Evolutionary conservation across 2,797 vertebrate genomes (phyloP), one percentile per base, ranked within the genome.

Genomic region (Urophycis tenuis): DNA sequence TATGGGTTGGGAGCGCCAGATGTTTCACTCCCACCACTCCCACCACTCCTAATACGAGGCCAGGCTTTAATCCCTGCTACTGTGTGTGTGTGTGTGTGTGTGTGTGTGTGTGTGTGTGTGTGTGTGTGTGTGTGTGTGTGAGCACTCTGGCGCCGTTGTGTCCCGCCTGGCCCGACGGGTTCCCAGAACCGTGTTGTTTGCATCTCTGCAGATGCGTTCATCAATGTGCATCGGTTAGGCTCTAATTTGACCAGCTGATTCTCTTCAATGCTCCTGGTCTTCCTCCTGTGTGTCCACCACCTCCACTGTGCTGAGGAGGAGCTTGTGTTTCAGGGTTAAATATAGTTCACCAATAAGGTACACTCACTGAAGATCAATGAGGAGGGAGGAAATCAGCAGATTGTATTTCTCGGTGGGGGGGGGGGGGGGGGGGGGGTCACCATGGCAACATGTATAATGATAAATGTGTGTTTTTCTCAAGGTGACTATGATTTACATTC

Each of bases 11-110:
- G 79, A 64, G 67, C 81, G 86, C 85, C 88, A 91, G 90, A 89
- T 91, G 86, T 91, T 86, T 83, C 34, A 3, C 84, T 88, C 81
- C n/a, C n/a, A n/a, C n/a, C n/a, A n/a, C n/a, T n/a, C n/a, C 86
- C 82, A 33, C 81, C 64, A 3, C 25, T 76, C 30, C 76, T 81
- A 88, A 89, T 87, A n/a, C n/a, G n/a, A n/a, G n/a, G 64, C 72
- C 76, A 72, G 41, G 85, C 74, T 81, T 87, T 88, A 89, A 89
- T 89, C 87, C 76, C 71, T 0, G 71, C 77, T 84, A 75, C 76
- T 45, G 80, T 41, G 30, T 33, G 22, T 77, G 69, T 67, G 6
- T 29, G 35, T 8, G 25, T 75, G 76, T 76, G 60, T 71, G 74
- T 75, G 39, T 49, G 64, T 74, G 41, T 78, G 60, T 75, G 72